Conservation (phyloP, 2,888 invertebrate genomes). For the Cheilosia pagana region DNA sequence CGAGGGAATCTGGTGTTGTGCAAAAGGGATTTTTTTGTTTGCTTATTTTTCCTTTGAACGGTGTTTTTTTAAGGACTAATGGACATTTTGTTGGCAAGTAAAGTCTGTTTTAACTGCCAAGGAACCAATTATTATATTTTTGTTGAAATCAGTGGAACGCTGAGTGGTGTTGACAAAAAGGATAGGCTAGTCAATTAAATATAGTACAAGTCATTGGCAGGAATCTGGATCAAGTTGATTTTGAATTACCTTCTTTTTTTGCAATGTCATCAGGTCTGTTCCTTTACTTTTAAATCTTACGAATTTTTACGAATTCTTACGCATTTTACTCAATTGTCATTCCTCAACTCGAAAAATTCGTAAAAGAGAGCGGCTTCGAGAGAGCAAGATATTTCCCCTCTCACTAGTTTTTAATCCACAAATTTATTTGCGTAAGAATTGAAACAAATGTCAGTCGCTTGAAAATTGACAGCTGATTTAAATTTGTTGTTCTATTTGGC, state of each 20-base stretch:
- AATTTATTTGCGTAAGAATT: too few species aligned
- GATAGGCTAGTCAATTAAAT: slow-evolving; percentile 14
- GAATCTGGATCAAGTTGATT: background rate
- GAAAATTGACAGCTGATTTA: too few species aligned
- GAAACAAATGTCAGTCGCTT: too few species aligned
- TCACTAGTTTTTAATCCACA: too few species aligned
- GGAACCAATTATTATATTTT: slow-evolving; percentile 20
- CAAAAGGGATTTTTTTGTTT: slow-evolving; percentile 3
- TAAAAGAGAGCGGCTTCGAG: too few species aligned
- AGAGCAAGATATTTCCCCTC: too few species aligned
- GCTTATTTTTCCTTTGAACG: slow-evolving; percentile 3
- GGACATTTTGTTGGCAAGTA: slow-evolving; percentile 30
- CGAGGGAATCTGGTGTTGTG: slow-evolving; percentile 42
- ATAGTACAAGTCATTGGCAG: background rate
- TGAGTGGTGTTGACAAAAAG: slow-evolving; percentile 13
- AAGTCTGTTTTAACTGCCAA: slow-evolving; percentile 12
- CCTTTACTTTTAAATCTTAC: too few species aligned
- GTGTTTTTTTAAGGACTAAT: slow-evolving; percentile 25
- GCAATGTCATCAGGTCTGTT: too few species aligned
- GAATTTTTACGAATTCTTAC: too few species aligned
- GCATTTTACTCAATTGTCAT: too few species aligned
- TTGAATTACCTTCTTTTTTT: background rate
- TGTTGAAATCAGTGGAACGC: slow-evolving; percentile 13
- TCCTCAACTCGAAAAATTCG: too few species aligned
- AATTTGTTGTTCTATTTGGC: too few species aligned